Percentiles rank a stretch among this genome's conserved stretches.
Conservation (phyloP, 2,888 invertebrate species). For the Tenthredo scrophulariae region DNA sequence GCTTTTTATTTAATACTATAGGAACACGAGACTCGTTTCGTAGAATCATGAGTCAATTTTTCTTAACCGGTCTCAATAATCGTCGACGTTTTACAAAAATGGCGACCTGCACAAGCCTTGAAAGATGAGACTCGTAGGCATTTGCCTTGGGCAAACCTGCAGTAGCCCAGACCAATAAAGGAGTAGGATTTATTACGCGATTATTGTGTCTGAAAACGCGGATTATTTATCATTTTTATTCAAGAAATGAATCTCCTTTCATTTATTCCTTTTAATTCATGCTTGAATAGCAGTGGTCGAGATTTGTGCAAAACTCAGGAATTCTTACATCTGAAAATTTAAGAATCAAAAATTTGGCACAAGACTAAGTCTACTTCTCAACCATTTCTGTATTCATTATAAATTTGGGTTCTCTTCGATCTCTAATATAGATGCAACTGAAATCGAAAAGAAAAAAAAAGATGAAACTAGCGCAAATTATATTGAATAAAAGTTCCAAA, state of each 20-base stretch:
- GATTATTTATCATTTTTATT: background rate
- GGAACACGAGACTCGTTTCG: slow-evolving; percentile 33
- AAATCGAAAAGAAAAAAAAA: background rate
- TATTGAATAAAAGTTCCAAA: background rate
- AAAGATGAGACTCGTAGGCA: slow-evolving; percentile 15
- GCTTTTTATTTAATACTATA: background rate
- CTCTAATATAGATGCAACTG: background rate
- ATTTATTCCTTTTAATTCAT: background rate
- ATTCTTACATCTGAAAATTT: background rate
- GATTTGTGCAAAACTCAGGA: background rate
- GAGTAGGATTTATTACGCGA: background rate
- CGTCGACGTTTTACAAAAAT: slow-evolving; percentile 9
- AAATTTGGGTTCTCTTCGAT: background rate
- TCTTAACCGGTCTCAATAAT: slow-evolving; percentile 22
- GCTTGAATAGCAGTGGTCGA: background rate
- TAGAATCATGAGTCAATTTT: slow-evolving; percentile 38
- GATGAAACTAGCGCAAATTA: background rate
- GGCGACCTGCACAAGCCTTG: background rate
- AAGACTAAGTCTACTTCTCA: background rate
- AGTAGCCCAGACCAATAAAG: background rate
- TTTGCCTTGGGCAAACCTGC: background rate
- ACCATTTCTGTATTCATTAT: background rate
- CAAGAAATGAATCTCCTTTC: background rate
- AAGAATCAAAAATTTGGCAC: background rate
- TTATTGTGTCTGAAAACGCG: background rate